Evolutionary conservation across 2,888 invertebrate species (phyloP), one percentile per base, ranked within the genome.

Genomic region (Eristalis tenax): DNA sequence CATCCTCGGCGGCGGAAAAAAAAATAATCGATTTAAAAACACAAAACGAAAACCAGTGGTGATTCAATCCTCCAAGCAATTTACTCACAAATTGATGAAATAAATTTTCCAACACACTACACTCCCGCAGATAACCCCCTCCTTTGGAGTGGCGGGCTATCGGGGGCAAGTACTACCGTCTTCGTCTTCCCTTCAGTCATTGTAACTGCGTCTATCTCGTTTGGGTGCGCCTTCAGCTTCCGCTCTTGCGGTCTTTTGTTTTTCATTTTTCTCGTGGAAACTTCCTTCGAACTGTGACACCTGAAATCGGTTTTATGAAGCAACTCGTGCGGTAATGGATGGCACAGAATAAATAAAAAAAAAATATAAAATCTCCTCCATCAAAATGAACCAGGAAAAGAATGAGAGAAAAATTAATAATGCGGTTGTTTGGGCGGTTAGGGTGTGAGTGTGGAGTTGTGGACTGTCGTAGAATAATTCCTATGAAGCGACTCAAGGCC

Each of bases 21-120:
- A 56, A 71, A 83, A 70, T 76, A 88, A 88, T 88, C 84, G 88
- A 88, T 88, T 85, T 85, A 88, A 85, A 81, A 80, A 81, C 65
- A 87, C 69, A 71, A 77, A 85, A 84, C 76, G 76, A 80, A 83
- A 80, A 82, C 70, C 88, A 88, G 88, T 89, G 87, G 89, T 88
- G 88, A 89, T 89, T 88, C 89, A 90, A 91, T 91, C 90, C 91
- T 91, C 91, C 90, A 91, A 92, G 91, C 92, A 92, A 92, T 92
- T 92, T 92, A 91, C 91, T 92, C 91, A 90, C 90, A 92, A 92
- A 92, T 92, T 92, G 92, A 91, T 91, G 92, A 92, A 91, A 92
- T 92, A 92, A 91, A 92, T 92, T 92, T 92, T 91, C 91, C 91
- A 90, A 90, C 90, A 90, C 91, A 91, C 91, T 91, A 26, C 91